Percentiles rank a stretch among this genome's conserved stretches.
Evolutionary conservation across 2,888 invertebrate genomes (phyloP).

Genomic region (Coenonympha arcania): DNA sequence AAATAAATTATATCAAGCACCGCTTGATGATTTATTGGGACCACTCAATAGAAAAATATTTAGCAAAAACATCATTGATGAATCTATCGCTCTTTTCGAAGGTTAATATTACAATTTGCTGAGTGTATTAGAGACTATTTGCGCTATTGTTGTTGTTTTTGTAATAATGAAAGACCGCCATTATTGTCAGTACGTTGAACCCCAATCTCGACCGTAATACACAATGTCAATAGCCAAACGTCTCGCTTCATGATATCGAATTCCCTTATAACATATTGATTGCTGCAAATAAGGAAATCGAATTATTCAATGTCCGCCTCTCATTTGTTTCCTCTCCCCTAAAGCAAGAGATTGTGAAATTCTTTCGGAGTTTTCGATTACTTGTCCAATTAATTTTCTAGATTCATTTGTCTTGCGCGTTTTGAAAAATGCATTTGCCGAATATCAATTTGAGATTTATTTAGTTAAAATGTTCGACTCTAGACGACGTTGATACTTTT

Average conservation of each 20-base stretch:
- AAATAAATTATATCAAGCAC: too few species aligned
- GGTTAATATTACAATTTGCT: too few species aligned
- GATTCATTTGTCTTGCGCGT: slow-evolving; percentile 69
- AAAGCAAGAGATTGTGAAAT: slow-evolving; percentile 70
- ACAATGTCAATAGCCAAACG: slow-evolving; percentile 30
- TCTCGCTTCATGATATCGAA: slow-evolving; percentile 46
- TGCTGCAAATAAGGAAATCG: slow-evolving; percentile 74
- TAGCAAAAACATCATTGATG: too few species aligned
- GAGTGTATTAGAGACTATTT: too few species aligned
- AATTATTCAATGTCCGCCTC: slow-evolving; percentile 75
- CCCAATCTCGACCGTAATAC: not conserved
- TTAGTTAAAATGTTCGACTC: not conserved
- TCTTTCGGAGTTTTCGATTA: slow-evolving; percentile 75
- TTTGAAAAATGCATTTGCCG: slow-evolving; percentile 50
- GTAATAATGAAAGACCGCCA: not conserved
- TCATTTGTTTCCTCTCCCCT: slow-evolving; percentile 72
- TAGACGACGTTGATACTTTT: too few species aligned
- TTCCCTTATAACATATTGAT: slow-evolving; percentile 69
- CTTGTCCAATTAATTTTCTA: slow-evolving; percentile 75
- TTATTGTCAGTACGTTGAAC: not conserved
- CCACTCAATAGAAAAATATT: too few species aligned
- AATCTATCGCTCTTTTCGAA: too few species aligned
- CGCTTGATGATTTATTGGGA: too few species aligned
- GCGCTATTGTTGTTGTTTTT: too few species aligned
- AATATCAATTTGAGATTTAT: slow-evolving; percentile 10